These are phyloP conservation scores for Hyles lineata DNA, from an alignment of 2,888 invertebrate genomes.

Conservation along the genomic window DNA sequence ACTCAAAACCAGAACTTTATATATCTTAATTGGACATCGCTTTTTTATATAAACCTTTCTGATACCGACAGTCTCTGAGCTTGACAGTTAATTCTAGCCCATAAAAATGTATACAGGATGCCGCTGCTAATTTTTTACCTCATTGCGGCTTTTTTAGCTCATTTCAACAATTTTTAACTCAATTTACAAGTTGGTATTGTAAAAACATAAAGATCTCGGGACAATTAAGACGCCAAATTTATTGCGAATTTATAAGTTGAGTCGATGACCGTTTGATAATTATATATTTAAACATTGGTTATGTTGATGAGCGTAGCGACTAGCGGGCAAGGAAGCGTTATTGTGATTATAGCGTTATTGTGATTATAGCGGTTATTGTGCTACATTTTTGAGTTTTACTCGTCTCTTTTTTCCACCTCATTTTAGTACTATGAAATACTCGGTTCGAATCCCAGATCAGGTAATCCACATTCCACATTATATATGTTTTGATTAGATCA, in stretches of 20 bases:
- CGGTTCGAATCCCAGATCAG: no score
- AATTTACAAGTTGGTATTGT: neutral
- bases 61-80: neutral
- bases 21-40: conserved; percentile 17
- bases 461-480: no score
- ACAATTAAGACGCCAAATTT: conserved; percentile 30
- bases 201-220: conserved; percentile 14
- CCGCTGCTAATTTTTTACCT: neutral
- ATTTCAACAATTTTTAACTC: neutral
- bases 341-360: no score
- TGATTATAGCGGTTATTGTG: no score
- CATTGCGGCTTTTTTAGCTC: neutral
- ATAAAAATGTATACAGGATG: neutral
- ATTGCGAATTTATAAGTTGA: conserved; percentile 44
- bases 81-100: conserved; percentile 20
- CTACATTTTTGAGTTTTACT: neutral
- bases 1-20: neutral
- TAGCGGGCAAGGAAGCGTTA: conserved; percentile 32
- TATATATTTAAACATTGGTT: conserved; percentile 33
- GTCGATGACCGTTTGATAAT: conserved; percentile 53
- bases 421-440: no score
- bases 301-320: conserved; percentile 39
- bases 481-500: no score
- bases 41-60: conserved; percentile 5
- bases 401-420: no score